Evolutionary conservation across 2,797 vertebrate genomes (phyloP).

Genomic region (Rhinatrema bivittatum): DNA sequence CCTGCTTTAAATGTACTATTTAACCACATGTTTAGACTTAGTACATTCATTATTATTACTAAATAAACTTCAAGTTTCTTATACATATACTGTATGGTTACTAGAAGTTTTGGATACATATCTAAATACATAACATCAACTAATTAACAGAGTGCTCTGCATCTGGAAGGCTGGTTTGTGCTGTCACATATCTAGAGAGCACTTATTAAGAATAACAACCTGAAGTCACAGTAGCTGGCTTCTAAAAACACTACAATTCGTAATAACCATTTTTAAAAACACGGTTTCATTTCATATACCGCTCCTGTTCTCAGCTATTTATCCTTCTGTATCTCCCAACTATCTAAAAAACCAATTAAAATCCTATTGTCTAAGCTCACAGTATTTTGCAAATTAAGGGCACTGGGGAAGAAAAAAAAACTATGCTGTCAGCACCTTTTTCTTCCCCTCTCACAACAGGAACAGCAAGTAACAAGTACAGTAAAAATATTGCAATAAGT

Average conservation of each 20-base stretch:
- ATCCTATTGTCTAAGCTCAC: slow-evolving; percentile 2
- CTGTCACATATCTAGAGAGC: slow-evolving; percentile 16
- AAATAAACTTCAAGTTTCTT: slow-evolving; percentile 1
- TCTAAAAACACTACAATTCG: slow-evolving; percentile 25
- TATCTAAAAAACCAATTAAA: slow-evolving; percentile 20
- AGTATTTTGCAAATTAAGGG: background rate
- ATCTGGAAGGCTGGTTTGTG: slow-evolving; percentile 27
- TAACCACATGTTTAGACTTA: slow-evolving; percentile 9
- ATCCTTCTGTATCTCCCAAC: slow-evolving; percentile 16
- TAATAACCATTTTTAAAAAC: slow-evolving; percentile 25
- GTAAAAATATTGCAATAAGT: background rate
- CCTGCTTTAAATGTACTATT: slow-evolving; percentile 10
- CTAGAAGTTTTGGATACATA: slow-evolving; percentile 3
- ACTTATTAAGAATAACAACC: slow-evolving; percentile 27
- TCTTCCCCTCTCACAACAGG: slow-evolving; percentile 3
- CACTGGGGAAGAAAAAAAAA: background rate
- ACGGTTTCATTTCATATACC: slow-evolving; percentile 17
- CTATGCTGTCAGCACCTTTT: slow-evolving; percentile 5
- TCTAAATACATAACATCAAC: slow-evolving; percentile 27
- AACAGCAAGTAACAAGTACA: background rate
- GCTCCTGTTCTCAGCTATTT: slow-evolving; percentile 4
- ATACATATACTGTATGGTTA: slow-evolving; percentile 7
- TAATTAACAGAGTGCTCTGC: slow-evolving; percentile 33
- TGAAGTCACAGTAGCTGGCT: slow-evolving; percentile 26
- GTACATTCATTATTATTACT: too few relatives aligned